Conservation (phyloP, 2,113 vertebrate genomes). For the Heptranchias perlo region DNA sequence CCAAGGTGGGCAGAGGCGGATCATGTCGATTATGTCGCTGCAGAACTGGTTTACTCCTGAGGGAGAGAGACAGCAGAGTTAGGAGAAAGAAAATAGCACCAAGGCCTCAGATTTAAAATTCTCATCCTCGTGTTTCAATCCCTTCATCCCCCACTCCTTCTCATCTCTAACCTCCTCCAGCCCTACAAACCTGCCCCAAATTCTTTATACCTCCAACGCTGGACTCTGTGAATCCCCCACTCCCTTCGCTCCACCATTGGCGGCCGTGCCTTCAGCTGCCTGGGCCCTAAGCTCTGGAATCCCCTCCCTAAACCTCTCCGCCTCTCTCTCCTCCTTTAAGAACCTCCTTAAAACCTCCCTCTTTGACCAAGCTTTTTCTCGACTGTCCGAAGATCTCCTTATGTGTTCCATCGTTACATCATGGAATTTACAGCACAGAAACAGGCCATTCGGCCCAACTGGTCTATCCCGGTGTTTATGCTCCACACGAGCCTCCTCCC, state of each 20-base stretch:
- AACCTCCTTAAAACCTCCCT: neutral
- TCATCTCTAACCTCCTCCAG: neutral
- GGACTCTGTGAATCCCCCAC: neutral
- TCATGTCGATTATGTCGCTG: constrained; percentile 69
- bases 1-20: constrained; percentile 63
- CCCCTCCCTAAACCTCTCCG: neutral
- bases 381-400: neutral
- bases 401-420: too few species aligned
- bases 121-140: neutral
- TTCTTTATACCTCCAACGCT: neutral
- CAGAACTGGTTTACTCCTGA: constrained; percentile 71
- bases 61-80: neutral
- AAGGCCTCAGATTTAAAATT: neutral
- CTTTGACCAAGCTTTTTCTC: neutral
- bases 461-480: too few species aligned
- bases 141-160: neutral
- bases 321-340: neutral
- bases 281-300: neutral
- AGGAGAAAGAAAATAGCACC: neutral
- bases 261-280: neutral
- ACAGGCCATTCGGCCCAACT: too few species aligned
- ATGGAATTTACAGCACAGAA: too few species aligned
- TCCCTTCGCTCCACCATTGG: neutral
- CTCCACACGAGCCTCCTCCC: too few species aligned
- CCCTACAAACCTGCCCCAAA: neutral